Conservation (phyloP, 2,113 vertebrate species). For the Bucco capensis region DNA sequence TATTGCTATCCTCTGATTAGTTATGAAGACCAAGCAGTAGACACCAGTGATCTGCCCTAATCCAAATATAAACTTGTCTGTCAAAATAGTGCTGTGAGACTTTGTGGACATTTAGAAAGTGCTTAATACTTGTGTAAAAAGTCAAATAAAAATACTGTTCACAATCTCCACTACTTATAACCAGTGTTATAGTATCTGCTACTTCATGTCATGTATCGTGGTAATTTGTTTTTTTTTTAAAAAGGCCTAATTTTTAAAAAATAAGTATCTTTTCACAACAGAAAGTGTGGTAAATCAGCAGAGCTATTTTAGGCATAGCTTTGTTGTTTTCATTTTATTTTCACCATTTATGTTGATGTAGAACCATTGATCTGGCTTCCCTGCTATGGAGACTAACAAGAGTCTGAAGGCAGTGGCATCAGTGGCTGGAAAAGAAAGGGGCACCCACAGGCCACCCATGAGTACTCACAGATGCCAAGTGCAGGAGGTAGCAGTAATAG, state of each 20-base stretch:
- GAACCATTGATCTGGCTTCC: background rate
- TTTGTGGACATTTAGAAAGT: background rate
- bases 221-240: too few species aligned
- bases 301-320: background rate
- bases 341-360: background rate
- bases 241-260: background rate
- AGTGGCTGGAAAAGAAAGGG: background rate
- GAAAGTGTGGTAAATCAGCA: background rate
- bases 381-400: background rate
- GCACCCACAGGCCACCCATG: background rate
- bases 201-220: background rate
- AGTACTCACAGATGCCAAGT: background rate
- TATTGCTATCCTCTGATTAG: background rate
- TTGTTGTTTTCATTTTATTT: background rate
- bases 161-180: background rate
- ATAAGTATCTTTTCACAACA: background rate
- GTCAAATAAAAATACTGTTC: background rate
- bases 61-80: background rate
- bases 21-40: background rate
- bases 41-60: background rate
- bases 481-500: background rate
- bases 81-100: background rate
- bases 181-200: background rate
- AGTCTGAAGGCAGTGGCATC: background rate
- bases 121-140: background rate